phyloP scores from a whole-genome alignment of 2,797 vertebrate genomes.

The Sciaenops ocellatus region DNA sequence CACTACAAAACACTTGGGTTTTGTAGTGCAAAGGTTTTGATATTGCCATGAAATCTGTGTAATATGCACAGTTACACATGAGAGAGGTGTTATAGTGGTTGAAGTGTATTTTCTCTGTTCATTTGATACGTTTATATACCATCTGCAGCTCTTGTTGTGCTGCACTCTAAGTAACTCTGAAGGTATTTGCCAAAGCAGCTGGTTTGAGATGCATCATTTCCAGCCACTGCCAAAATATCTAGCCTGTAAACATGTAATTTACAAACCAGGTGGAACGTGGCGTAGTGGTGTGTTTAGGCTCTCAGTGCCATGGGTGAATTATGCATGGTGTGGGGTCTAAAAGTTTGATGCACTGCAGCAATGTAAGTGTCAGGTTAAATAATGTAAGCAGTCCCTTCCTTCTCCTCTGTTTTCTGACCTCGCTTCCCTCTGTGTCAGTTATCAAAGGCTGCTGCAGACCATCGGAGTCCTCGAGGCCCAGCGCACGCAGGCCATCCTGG shows the following conservation, averaged over 20 bases:
- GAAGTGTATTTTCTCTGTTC: neutral
- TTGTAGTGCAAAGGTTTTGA: slow-evolving; percentile 44
- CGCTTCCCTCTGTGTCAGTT: slow-evolving; percentile 84
- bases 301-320: slow-evolving; percentile 55
- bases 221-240: neutral
- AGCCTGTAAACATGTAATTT: slow-evolving; percentile 21
- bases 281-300: slow-evolving; percentile 38
- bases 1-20: slow-evolving; percentile 18
- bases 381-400: slow-evolving; percentile 63
- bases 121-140: neutral
- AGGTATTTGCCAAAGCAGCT: slow-evolving; percentile 13
- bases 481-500: slow-evolving; percentile 96
- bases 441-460: slow-evolving; percentile 99
- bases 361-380: slow-evolving; percentile 69
- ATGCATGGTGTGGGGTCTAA: slow-evolving; percentile 56
- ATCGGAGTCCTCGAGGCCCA: slow-evolving; percentile 98
- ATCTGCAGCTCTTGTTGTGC: neutral
- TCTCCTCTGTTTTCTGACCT: slow-evolving; percentile 51
- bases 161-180: neutral
- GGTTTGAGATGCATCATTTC: slow-evolving; percentile 5
- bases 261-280: slow-evolving; percentile 24
- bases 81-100: neutral
- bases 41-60: slow-evolving; percentile 25
- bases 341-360: slow-evolving; percentile 71
- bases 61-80: slow-evolving; percentile 8